Conservation (phyloP, 53 echinoderm and acorn worm species). For the Henricia sp. region DNA sequence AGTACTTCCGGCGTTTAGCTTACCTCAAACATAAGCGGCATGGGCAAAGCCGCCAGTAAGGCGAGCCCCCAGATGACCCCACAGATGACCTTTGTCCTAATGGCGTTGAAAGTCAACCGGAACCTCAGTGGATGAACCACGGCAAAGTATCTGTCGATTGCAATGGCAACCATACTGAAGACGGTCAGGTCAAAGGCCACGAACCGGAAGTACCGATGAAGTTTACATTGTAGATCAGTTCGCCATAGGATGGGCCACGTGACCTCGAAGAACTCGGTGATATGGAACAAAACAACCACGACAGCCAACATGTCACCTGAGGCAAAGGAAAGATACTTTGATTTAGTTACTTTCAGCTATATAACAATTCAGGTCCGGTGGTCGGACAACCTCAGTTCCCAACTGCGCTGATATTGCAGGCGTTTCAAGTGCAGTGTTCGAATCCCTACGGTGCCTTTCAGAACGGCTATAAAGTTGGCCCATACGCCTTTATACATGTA, state of each 20-base stretch:
- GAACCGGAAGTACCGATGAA: conserved; percentile 85
- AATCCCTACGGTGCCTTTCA: no score
- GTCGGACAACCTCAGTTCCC: no score
- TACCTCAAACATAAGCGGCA: conserved; percentile 91
- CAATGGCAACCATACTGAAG: conserved; percentile 94
- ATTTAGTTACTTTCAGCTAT: no score
- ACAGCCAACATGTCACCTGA: conserved; percentile 78
- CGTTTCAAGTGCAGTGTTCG: no score
- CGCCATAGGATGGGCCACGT: conserved; percentile 90
- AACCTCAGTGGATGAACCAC: conserved; percentile 81
- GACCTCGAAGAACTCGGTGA: conserved; percentile 84
- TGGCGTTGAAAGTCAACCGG: conserved; percentile 68
- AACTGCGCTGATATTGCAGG: no score
- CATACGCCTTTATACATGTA: no score
- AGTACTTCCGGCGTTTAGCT: background rate
- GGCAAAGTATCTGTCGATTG: conserved; percentile 87
- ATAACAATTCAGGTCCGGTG: no score
- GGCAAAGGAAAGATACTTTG: background rate
- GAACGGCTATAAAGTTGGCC: no score
- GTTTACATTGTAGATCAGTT: conserved; percentile 68
- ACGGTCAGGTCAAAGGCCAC: conserved; percentile 84
- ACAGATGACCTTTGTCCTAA: conserved; percentile 73
- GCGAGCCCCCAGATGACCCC: conserved; percentile 66
- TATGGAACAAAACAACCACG: conserved; percentile 79
- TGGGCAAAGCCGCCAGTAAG: conserved; percentile 68